Conservation (phyloP, 2,113 vertebrate genomes). For the Elephas maximus region DNA sequence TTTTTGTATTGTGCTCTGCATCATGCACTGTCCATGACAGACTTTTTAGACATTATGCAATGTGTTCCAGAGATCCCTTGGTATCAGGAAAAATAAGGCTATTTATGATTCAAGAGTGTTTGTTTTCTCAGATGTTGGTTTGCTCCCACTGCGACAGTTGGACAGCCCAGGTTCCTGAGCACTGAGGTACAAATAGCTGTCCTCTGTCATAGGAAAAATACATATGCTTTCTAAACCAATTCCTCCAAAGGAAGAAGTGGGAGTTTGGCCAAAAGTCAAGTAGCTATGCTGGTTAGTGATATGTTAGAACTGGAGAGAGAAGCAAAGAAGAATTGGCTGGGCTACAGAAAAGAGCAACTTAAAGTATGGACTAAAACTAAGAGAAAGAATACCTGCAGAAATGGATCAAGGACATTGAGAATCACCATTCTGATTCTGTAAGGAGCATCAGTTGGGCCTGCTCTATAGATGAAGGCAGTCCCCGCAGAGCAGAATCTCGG, state of each 20-base stretch:
- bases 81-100: neutral
- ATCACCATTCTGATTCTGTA: neutral
- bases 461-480: neutral
- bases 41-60: neutral
- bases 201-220: conserved; percentile 29
- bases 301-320: neutral
- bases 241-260: conserved; percentile 23
- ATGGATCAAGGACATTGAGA: neutral
- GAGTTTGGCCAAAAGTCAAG: neutral
- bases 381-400: neutral
- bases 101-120: neutral
- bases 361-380: neutral
- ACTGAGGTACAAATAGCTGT: neutral
- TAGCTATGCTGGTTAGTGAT: neutral
- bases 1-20: neutral
- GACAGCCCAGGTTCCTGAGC: neutral
- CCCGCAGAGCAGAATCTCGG: neutral
- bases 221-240: conserved; percentile 3
- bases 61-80: neutral
- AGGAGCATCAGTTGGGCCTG: neutral
- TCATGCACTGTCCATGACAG: neutral
- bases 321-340: neutral
- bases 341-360: neutral
- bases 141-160: neutral
- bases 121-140: neutral